phyloP scores from a whole-genome alignment of 1,140 invertebrate species.

The Pemphigus obesinymphae region DNA sequence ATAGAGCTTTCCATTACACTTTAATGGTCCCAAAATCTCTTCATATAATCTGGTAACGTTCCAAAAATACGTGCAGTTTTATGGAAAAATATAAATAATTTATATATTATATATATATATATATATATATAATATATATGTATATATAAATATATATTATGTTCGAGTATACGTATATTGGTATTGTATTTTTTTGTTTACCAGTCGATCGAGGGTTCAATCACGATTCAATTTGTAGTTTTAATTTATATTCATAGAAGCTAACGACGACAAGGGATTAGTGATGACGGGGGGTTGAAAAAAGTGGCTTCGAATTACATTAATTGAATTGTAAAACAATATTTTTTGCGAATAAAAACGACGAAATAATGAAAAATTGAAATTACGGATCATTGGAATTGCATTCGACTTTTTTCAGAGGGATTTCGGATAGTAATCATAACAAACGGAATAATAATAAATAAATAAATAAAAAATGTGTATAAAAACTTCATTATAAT shows the following conservation, averaged over 20 bases:
- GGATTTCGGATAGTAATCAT: slow-evolving; percentile 32
- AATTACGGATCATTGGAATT: slow-evolving; percentile 40
- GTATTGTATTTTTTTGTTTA: not conserved
- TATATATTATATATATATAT: not conserved
- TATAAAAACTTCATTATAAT: slow-evolving; percentile 32
- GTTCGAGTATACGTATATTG: not conserved
- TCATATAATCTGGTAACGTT: slow-evolving; percentile 33
- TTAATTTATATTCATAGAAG: slow-evolving; percentile 42
- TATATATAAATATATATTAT: not conserved
- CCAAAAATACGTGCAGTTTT: slow-evolving; percentile 31
- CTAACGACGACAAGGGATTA: slow-evolving; percentile 37
- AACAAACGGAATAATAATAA: not conserved
- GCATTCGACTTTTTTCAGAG: not conserved
- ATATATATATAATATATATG: not conserved
- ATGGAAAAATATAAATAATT: slow-evolving; percentile 38
- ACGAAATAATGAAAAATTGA: slow-evolving; percentile 42
- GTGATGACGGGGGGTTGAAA: not conserved
- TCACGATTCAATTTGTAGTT: slow-evolving; percentile 41
- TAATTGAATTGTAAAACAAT: slow-evolving; percentile 42
- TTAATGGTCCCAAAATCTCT: slow-evolving; percentile 39
- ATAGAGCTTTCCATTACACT: slow-evolving; percentile 30
- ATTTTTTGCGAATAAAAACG: slow-evolving; percentile 37
- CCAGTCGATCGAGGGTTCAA: slow-evolving; percentile 34
- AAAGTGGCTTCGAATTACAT: slow-evolving; percentile 40
- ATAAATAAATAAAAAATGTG: not conserved